Base-by-base conservation (phyloP, 2,797 vertebrate genomes). In the Brachyalestes nurse region DNA sequence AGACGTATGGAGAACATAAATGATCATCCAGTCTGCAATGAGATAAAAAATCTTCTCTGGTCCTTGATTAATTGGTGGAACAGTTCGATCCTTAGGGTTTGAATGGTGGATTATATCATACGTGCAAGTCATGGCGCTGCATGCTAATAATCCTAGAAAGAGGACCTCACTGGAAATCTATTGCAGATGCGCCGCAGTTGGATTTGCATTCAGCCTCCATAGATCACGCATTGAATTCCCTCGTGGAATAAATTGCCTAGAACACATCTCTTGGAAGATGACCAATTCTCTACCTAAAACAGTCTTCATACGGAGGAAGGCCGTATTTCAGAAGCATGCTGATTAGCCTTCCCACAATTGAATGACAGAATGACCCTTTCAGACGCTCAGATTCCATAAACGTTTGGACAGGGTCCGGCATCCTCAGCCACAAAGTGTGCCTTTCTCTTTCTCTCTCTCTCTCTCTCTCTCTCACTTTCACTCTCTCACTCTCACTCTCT, bases 261-360 rank as follows among this genome's bases (percentile, higher is more conserved):
- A 58, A 69, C 40, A 60, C 25, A 34, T 76, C 49, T 67, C 49
- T 94, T 93, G 90, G 91, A 93, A 5, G 62, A 83, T 55, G 21
- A 91, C 89, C 91, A 94, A 87, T 81, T 93, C 84, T 86, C 88
- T 89, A 88, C 77, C 88, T 89, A 87, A 92, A 94, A 79, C 93
- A 92, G 91, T 87, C 90, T 88, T 88, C 83, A 88, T 86, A 91
- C 91, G 87, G 60, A 78, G 91, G 89, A 91, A 91, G 90, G 89
- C 89, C 88, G 21, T 0, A 49, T 93, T 93, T 83, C 72, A 80
- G 88, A 85, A 76, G 83, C 91, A 89, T 88, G 91, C 94, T 94
- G 93, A 94, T 95, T 95, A 94, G 90, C 89, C 91, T 28, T 28
- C 89, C 92, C 92, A 87, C 88, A 93, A 89, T 86, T 88, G 90